phyloP scores from a whole-genome alignment of 2,797 vertebrate species.

The Aphelocoma californica region DNA sequence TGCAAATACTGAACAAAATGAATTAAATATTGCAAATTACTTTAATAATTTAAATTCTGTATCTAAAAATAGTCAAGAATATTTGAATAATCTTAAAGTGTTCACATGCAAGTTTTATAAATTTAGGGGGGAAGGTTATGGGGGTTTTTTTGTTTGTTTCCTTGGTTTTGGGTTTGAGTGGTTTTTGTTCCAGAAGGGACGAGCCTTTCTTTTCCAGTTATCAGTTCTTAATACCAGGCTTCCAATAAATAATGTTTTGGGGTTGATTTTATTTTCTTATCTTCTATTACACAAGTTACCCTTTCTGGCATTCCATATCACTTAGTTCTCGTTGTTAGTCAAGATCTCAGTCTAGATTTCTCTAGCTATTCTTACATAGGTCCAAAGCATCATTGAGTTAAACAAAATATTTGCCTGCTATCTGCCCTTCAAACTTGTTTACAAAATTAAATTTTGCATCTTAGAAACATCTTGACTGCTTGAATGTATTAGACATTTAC shows the following conservation, averaged over 20 bases:
- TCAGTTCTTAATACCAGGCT: not conserved
- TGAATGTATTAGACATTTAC: not conserved
- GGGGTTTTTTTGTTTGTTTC: not conserved
- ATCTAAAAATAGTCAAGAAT: conserved; percentile 41
- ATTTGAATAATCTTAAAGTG: not conserved
- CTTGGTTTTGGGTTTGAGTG: not conserved
- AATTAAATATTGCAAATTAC: conserved; percentile 54
- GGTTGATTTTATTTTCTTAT: not conserved
- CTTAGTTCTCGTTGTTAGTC: not conserved
- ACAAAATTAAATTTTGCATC: not conserved
- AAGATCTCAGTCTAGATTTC: not conserved
- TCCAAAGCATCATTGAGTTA: not conserved
- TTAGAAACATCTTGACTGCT: not conserved
- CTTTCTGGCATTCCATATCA: not conserved
- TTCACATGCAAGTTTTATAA: conserved; percentile 19
- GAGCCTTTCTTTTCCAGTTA: not conserved
- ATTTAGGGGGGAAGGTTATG: not conserved
- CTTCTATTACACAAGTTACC: not conserved
- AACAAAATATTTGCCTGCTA: not conserved
- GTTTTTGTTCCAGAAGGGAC: not conserved
- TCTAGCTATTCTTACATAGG: not conserved
- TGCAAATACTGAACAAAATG: conserved; percentile 16
- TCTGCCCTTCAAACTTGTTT: not conserved
- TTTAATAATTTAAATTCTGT: conserved; percentile 32
- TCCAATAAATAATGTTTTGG: not conserved